Conservation (phyloP, 1,140 invertebrate species). For the Caerostris darwini region DNA sequence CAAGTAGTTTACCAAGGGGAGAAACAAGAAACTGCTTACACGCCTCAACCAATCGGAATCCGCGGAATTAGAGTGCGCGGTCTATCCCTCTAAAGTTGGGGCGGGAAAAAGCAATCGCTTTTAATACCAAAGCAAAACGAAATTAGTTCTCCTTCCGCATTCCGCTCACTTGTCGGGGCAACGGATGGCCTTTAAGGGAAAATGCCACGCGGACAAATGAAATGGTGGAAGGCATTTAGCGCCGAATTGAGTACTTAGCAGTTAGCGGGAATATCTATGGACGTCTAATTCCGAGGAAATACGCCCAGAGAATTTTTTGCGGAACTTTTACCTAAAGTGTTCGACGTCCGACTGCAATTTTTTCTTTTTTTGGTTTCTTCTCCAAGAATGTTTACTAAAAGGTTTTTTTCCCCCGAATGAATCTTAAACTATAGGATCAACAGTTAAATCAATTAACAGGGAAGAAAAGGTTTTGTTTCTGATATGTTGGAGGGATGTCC, state of each 20-base stretch:
- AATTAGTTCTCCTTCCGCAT: constrained; percentile 18
- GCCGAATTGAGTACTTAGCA: background rate
- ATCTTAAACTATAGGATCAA: too few species aligned
- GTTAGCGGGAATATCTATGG: background rate
- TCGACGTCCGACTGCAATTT: too few species aligned
- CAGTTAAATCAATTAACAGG: too few species aligned
- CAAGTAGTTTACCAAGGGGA: constrained; percentile 11
- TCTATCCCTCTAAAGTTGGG: too few species aligned
- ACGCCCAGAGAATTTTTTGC: background rate
- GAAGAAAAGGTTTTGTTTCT: too few species aligned
- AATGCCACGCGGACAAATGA: constrained; percentile 3
- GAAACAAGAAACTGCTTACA: constrained; percentile 22
- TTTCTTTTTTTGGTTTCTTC: too few species aligned
- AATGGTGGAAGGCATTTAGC: background rate
- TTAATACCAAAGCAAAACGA: constrained; percentile 5
- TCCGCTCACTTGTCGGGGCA: constrained; percentile 3
- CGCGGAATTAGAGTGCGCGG: background rate
- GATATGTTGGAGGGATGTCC: too few species aligned
- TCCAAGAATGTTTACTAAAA: too few species aligned
- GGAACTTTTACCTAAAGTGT: too few species aligned
- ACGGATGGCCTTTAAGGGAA: constrained; percentile 1
- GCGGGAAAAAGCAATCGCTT: constrained; percentile 3
- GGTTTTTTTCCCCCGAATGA: too few species aligned
- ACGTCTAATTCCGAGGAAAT: background rate
- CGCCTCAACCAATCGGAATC: constrained; percentile 18